Evolutionary conservation across 2,113 vertebrate genomes (phyloP).

Genomic region (Eonycteris spelaea): DNA sequence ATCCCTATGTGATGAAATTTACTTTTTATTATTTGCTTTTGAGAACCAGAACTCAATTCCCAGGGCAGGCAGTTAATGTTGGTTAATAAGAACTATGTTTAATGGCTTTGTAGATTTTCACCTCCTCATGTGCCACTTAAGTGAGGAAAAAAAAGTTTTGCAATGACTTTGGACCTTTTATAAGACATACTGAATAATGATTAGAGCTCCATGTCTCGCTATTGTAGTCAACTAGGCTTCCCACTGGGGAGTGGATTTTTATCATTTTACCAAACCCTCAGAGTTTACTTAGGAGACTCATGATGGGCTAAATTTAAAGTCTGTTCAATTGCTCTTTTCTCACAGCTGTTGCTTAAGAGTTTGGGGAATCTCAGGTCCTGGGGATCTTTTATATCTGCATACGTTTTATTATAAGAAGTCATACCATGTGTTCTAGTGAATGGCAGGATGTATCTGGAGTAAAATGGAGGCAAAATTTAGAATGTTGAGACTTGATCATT

Average conservation of each 20-base stretch:
- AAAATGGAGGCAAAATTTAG: conserved; percentile 19
- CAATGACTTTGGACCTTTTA: not conserved
- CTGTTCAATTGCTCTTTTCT: not conserved
- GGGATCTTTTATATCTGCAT: not conserved
- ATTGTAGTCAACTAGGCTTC: conserved; percentile 13
- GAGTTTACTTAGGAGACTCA: conserved; percentile 17
- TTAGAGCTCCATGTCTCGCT: conserved; percentile 12
- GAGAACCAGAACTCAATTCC: conserved; percentile 44
- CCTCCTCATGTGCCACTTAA: not conserved
- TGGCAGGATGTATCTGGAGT: not conserved
- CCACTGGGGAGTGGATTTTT: not conserved
- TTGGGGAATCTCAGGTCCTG: not conserved
- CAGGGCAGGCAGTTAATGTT: conserved; percentile 54
- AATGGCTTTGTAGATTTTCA: conserved; percentile 45
- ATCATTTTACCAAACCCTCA: conserved; percentile 27
- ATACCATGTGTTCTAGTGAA: not conserved
- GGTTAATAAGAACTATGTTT: conserved; percentile 57
- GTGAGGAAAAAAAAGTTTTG: conserved; percentile 40
- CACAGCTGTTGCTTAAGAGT: not conserved
- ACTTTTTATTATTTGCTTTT: conserved; percentile 71
- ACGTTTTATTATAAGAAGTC: not conserved
- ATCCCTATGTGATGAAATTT: conserved; percentile 68
- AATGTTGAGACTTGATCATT: not conserved
- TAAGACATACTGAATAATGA: conserved; percentile 29
- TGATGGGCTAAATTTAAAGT: not conserved